Evolutionary conservation across 2,797 vertebrate species (phyloP).

Genomic region (Lemur catta): DNA sequence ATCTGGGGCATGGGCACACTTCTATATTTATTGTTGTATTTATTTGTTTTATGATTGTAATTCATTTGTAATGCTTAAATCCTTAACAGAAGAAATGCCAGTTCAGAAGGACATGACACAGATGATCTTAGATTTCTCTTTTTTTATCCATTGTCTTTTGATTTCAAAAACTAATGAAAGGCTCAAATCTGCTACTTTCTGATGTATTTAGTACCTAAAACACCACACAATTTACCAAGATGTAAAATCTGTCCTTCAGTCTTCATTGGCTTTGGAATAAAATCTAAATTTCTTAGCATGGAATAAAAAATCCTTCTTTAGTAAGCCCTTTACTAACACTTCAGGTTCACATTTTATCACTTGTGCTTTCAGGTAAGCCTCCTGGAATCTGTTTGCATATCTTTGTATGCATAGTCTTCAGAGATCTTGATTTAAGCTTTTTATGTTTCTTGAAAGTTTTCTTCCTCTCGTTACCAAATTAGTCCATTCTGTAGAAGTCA

Average conservation of each 20-base stretch:
- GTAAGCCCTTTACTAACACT: not conserved
- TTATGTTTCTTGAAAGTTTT: not conserved
- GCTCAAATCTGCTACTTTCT: not conserved
- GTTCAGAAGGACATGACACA: not conserved
- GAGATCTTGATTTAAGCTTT: not conserved
- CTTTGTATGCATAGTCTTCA: not conserved
- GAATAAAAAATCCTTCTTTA: not conserved
- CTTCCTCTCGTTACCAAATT: not conserved
- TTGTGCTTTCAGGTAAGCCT: accelerated
- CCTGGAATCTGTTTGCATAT: not conserved
- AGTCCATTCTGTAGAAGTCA: not conserved
- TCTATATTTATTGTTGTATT: not conserved
- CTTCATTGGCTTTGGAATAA: not conserved
- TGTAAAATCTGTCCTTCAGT: not conserved
- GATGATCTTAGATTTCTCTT: not conserved
- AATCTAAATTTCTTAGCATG: not conserved
- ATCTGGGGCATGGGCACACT: no score
- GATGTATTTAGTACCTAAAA: not conserved
- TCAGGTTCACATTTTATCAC: not conserved
- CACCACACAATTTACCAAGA: not conserved
- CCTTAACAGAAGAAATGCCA: not conserved
- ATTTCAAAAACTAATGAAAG: not conserved
- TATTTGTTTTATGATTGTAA: not conserved
- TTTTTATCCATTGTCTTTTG: not conserved
- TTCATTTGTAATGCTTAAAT: not conserved